Base-by-base conservation (phyloP, 2,888 invertebrate genomes). In the Platycheirus rosarum region DNA sequence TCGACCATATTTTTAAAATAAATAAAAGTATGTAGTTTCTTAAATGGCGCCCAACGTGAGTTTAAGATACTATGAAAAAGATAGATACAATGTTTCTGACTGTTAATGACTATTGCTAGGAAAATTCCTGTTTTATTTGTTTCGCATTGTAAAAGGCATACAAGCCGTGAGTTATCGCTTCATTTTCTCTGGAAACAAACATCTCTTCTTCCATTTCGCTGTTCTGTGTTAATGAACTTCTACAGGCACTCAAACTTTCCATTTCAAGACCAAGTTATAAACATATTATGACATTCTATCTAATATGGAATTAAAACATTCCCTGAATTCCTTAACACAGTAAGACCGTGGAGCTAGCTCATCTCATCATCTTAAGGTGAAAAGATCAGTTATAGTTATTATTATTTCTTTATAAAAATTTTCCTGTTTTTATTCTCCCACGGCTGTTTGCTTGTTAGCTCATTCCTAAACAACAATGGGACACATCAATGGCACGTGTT, bases 401-500 rank as follows among this genome's bases (percentile, higher is more conserved):
- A 44, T 60, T 60, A 29, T 37, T 49, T 70, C 40, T 51, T 49
- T 40, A 32, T 48, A 62, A 44, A 60, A 32, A 23, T 42, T 60
- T 13, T 53, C 68, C 44, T 57, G 26, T 35, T 32, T 42, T 57
- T 51, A 44, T 16, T 18, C 49, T 40, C 20, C 48, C n/a, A 13
- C 42, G 14, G 40, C 16, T 51, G 29, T 20, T 46, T 63, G 35
- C 48, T 48, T 48, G 69, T 51, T 75, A 70, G 70, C 42, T 69
- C 71, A 71, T 71, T 71, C 75, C 70, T 71, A 48, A 57, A 63
- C 70, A 78, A 84, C 79, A 84, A 84, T 84, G 62, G 69, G 62
- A 84, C 71, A 84, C 69, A n/a, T n/a, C n/a, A 55, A 62, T 79
- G 84, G 84, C 84, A 84, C 84, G 84, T 79, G 84, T 79, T 84